phyloP scores from a whole-genome alignment of 2,888 invertebrate genomes.

The Lasius fuliginosus region DNA sequence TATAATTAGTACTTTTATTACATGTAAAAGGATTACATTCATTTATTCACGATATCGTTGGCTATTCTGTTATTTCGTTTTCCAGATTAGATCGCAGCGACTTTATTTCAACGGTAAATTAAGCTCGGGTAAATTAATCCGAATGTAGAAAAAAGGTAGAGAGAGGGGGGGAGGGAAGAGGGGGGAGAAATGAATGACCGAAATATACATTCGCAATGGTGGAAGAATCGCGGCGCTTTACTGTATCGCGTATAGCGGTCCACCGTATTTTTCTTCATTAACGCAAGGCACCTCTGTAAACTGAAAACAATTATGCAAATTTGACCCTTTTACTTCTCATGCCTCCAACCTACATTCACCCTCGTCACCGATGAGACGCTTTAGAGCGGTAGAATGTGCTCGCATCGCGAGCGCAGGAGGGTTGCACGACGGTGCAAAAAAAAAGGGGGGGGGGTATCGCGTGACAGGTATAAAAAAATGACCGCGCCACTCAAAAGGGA shows the following conservation, averaged over 20 bases:
- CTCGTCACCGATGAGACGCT: constrained; percentile 48
- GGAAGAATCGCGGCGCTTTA: constrained; percentile 54
- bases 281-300: constrained; percentile 74
- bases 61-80: not conserved
- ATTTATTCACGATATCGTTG: constrained; percentile 6
- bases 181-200: not conserved
- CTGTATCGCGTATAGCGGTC: constrained; percentile 63
- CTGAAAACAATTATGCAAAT: constrained; percentile 84
- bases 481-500: constrained; percentile 46
- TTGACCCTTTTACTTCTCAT: constrained; percentile 62
- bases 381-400: constrained; percentile 32
- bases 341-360: constrained; percentile 10
- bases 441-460: not conserved
- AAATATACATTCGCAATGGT: constrained; percentile 8
- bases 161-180: not conserved
- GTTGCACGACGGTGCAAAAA: constrained; percentile 31
- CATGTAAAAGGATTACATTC: not conserved
- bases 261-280: constrained; percentile 82
- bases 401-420: constrained; percentile 20
- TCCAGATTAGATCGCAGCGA: not conserved
- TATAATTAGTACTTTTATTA: not conserved
- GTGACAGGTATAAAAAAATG: constrained; percentile 38
- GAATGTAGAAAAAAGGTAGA: not conserved
- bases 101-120: constrained; percentile 32
- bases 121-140: constrained; percentile 10